Conservation (phyloP, 1,140 invertebrate species). For the Bemisia tabaci region DNA sequence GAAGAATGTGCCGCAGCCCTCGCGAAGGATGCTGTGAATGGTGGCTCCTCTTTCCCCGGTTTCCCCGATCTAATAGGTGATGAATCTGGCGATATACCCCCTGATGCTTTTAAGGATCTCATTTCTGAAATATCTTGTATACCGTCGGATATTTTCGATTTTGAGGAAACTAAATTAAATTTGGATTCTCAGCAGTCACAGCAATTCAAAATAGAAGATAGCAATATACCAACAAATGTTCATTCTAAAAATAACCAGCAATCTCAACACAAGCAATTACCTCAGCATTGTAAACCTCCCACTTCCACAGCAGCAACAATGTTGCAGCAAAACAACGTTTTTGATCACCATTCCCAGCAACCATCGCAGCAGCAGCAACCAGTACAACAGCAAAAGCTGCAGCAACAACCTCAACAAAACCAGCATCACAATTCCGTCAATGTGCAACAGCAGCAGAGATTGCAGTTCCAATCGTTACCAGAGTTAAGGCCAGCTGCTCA, state of each 20-base stretch:
- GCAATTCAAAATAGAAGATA: conserved; percentile 20
- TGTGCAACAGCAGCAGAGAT: conserved; percentile 3
- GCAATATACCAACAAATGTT: neutral
- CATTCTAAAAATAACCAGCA: neutral
- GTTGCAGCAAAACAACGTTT: neutral
- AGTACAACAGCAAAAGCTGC: conserved; percentile 19
- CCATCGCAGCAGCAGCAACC: conserved; percentile 12
- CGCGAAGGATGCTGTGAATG: conserved; percentile 45
- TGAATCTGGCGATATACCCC: conserved; percentile 60
- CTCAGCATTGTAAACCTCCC: neutral
- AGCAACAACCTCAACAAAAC: conserved; percentile 15
- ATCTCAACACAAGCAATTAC: no score
- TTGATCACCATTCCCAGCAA: neutral
- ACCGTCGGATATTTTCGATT: conserved; percentile 40
- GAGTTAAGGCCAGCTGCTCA: conserved; percentile 75
- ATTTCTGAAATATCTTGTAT: conserved; percentile 75
- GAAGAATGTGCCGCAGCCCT: conserved; percentile 63
- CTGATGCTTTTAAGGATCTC: conserved; percentile 74
- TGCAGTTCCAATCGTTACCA: conserved; percentile 17
- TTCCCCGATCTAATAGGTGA: conserved; percentile 64
- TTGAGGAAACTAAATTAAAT: neutral
- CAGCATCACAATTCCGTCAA: neutral
- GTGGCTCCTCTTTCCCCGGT: conserved; percentile 48
- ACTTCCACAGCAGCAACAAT: neutral
- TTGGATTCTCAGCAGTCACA: neutral